Evolutionary conservation across 2,888 invertebrate species (phyloP), one percentile per base, ranked within the genome.

Genomic region (Trichopoda pennipes): DNA sequence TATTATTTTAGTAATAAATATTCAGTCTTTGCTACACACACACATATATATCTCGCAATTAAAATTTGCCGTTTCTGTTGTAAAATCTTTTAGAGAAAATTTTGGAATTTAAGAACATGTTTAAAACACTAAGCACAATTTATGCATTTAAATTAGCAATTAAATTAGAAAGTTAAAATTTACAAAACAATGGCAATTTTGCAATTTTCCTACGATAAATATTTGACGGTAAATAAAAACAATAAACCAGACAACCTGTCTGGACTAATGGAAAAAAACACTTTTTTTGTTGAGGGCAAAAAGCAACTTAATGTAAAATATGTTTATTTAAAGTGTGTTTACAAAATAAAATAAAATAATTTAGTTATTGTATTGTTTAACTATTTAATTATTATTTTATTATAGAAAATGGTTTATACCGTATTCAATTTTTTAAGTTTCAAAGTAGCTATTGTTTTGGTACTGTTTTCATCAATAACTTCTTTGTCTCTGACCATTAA

Each of bases 191-290:
- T 38, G 38, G 12, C 1, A 38, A 12, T 38, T 12, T 38, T 38
- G 9, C 12, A 38, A 35, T 7, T 35, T 10, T 35, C 9, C 1
- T 35, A 35, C 35, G 4, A 28, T 16, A 38, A 38, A 7, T 38
- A 14, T 44, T 16, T 16, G 16, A 16, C n/a, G 6, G 42, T 12
- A 44, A 73, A 68, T 75, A 66, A 82, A 72, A 82, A 61, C 55
- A 32, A 63, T 56, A 70, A 75, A 82, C 75, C 82, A 82, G 82
- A 82, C 82, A 70, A 75, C 19, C 63, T 68, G 82, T 82, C 82
- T 82, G 75, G 73, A 63, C 61, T 64, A n/a, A 2, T n/a, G n/a
- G 28, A 28, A 55, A 55, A 55, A 4, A 55, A 16, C 1, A 6
- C 10, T 10, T 35, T 1, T 8, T 7, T 28, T 55, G 9, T 9